Evolutionary conservation across 2,797 vertebrate species (phyloP).

Genomic region (Mustela erminea): DNA sequence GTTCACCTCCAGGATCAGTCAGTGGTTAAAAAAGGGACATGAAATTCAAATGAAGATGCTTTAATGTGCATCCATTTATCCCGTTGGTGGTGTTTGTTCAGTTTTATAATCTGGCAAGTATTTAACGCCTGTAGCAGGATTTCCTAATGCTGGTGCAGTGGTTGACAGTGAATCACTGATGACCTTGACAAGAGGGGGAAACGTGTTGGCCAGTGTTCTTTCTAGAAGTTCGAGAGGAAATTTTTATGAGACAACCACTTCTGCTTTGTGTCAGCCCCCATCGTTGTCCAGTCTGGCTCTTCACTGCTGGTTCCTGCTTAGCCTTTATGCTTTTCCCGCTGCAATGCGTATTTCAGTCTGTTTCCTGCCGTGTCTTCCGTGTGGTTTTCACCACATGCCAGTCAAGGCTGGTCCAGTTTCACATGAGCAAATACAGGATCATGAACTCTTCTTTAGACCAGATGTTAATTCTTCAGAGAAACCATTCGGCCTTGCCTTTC

Average conservation of each 20-base stretch:
- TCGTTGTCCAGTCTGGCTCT: background rate
- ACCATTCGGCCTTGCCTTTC: background rate
- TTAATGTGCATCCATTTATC: background rate
- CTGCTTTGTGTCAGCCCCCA: background rate
- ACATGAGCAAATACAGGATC: background rate
- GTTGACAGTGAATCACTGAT: background rate
- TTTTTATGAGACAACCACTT: background rate
- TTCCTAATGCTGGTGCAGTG: background rate
- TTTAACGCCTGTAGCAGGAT: background rate
- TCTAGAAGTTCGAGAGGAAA: background rate
- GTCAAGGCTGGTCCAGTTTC: background rate
- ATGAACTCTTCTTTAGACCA: background rate
- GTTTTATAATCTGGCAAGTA: background rate
- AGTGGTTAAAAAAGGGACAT: background rate
- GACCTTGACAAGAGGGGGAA: background rate
- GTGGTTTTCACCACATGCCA: background rate
- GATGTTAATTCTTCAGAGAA: constrained; percentile 12
- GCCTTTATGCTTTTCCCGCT: background rate
- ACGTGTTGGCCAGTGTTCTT: background rate
- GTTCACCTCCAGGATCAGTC: background rate
- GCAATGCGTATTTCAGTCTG: background rate
- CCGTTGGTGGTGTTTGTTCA: background rate
- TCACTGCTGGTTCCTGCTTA: background rate
- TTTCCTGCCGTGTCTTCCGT: background rate
- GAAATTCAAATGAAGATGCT: background rate